Evolutionary conservation across 2,888 invertebrate genomes (phyloP).

Genomic region (Leptarthrus brevirostris): DNA sequence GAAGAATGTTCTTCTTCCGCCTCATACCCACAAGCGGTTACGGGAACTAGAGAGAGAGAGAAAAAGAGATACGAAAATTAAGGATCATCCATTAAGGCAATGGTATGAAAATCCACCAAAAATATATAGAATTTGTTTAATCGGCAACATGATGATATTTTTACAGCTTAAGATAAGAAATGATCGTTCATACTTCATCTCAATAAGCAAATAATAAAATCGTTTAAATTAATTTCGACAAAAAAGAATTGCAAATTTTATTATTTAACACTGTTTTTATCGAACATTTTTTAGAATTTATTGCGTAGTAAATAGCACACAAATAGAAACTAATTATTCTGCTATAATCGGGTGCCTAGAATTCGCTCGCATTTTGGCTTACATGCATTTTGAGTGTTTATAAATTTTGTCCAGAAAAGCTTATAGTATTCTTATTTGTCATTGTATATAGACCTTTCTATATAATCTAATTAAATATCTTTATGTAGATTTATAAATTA

Average conservation of each 20-base stretch:
- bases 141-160: neutral
- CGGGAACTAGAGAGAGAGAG: no score
- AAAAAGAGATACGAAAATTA: no score
- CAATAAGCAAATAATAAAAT: no score
- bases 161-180: neutral
- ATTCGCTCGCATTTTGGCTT: neutral
- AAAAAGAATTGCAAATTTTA: neutral
- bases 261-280: neutral
- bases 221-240: no score
- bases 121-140: no score
- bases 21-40: no score
- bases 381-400: neutral
- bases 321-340: neutral
- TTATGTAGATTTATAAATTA: constrained; percentile 18
- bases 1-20: no score
- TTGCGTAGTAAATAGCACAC: neutral
- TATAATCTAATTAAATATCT: constrained; percentile 28
- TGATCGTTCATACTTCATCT: no score
- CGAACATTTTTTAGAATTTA: neutral
- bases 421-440: no score
- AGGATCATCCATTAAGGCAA: no score
- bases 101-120: no score
- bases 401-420: no score
- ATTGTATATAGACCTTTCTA: neutral
- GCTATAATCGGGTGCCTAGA: neutral